Base-by-base conservation (phyloP, 1,140 invertebrate species). In the Pantala flavescens region DNA sequence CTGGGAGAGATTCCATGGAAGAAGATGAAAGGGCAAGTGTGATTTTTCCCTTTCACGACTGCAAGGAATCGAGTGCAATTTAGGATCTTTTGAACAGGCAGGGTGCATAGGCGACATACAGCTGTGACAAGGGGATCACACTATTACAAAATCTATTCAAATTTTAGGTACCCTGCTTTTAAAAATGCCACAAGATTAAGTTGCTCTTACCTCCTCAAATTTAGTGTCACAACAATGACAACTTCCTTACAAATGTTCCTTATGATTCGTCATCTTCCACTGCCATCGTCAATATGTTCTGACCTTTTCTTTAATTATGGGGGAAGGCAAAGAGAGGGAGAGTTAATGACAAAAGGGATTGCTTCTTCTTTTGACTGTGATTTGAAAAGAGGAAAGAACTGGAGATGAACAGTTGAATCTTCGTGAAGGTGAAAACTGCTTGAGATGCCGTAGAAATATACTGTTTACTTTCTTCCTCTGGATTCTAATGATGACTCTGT, bases 281-380 rank as follows among this genome's bases (percentile, higher is more conserved):
- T 19, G 49, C 49, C 49, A 63, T 63, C 28, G 28, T 36, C 49
- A 63, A 63, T 19, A 63, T 7, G n/a, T 63, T 63, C 49, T 63
- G 49, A 63, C 49, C 49, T 19, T 19, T 36, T 36, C 49, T 63
- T 63, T 63, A 36, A 36, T 36, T 36, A 7, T 63, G 49, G 49
- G 28, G 49, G 49, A 63, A 63, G 49, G 49, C 49, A 63, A 63
- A 63, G 49, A 63, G 49, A 63, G 49, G 49, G 49, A 63, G 49
- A 63, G 49, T 63, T 63, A 63, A 63, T 63, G 49, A 63, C 49
- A 63, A 63, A 14, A 63, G 49, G 49, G 49, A 63, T 63, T 63
- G 16, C 28, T 36, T 36, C 28, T 36, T 36, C 28, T 36, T 36
- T 36, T 36, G 28, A 63, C 16, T 63, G 49, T 63, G 49, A 63